Conservation (phyloP, 2,888 invertebrate species). For the Eupithecia centaureata region DNA sequence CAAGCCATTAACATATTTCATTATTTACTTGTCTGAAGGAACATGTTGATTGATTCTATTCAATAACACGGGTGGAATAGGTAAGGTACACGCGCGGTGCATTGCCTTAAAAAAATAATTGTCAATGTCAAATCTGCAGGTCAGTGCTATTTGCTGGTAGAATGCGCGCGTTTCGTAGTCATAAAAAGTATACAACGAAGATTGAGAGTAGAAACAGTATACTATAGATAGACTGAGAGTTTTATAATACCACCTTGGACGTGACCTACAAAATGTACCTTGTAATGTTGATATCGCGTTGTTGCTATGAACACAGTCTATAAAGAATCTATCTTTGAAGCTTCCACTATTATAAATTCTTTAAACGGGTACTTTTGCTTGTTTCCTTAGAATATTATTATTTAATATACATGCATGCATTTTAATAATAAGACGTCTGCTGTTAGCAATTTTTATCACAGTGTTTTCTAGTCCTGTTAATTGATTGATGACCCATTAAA, state of each 20-base stretch:
- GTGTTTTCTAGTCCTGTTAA: too few relatives aligned
- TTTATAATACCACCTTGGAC: conserved; percentile 29
- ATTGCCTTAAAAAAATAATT: conserved; percentile 19
- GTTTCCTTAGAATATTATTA: not conserved
- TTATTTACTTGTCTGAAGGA: conserved; percentile 28
- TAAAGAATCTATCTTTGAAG: not conserved
- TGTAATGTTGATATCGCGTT: not conserved
- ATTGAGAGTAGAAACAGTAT: conserved; percentile 5
- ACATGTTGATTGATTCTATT: conserved; percentile 18
- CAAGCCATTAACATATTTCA: conserved; percentile 32
- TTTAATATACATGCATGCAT: not conserved
- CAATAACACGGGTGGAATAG: conserved; percentile 6
- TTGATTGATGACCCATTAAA: too few relatives aligned
- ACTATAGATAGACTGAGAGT: too few relatives aligned
- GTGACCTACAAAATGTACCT: conserved; percentile 26
- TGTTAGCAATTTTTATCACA: too few relatives aligned
- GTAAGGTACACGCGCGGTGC: conserved; percentile 6
- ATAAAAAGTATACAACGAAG: conserved; percentile 22
- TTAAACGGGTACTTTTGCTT: conserved; percentile 10
- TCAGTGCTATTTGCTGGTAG: conserved; percentile 26
- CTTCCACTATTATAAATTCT: conserved; percentile 2
- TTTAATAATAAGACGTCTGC: too few relatives aligned
- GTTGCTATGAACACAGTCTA: conserved; percentile 10
- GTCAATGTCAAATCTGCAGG: conserved; percentile 30
- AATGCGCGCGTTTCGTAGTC: conserved; percentile 13